phyloP scores from a whole-genome alignment of 2,113 vertebrate species.

The Puntigrus tetrazona region DNA sequence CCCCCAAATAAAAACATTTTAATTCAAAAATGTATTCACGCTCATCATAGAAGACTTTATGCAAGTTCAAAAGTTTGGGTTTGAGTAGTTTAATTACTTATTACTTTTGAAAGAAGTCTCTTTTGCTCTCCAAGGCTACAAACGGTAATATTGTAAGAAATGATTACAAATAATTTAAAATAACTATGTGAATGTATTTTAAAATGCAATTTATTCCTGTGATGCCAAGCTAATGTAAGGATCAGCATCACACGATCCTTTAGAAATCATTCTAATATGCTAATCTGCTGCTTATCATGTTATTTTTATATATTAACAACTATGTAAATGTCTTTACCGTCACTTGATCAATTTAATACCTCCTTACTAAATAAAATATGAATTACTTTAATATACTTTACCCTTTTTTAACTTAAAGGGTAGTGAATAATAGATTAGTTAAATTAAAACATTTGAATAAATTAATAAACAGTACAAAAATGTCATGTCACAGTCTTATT shows the following conservation, averaged over 20 bases:
- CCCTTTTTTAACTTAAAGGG: no score
- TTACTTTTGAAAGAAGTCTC: neutral
- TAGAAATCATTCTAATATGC: no score
- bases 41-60: neutral
- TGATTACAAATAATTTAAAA: neutral
- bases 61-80: neutral
- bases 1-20: neutral
- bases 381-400: no score
- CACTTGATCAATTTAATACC: neutral
- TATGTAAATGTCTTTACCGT: neutral
- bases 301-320: no score
- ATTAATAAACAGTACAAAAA: neutral
- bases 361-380: neutral
- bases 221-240: neutral
- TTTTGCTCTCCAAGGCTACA: neutral
- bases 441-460: neutral
- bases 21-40: neutral
- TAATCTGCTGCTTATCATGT: neutral
- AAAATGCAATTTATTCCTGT: neutral
- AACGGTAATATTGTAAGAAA: neutral
- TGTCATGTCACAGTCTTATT: neutral
- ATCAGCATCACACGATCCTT: neutral
- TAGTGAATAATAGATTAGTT: neutral
- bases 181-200: neutral
- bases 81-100: neutral